phyloP scores from a whole-genome alignment of 2,113 vertebrate genomes.

The Tupaia tana region DNA sequence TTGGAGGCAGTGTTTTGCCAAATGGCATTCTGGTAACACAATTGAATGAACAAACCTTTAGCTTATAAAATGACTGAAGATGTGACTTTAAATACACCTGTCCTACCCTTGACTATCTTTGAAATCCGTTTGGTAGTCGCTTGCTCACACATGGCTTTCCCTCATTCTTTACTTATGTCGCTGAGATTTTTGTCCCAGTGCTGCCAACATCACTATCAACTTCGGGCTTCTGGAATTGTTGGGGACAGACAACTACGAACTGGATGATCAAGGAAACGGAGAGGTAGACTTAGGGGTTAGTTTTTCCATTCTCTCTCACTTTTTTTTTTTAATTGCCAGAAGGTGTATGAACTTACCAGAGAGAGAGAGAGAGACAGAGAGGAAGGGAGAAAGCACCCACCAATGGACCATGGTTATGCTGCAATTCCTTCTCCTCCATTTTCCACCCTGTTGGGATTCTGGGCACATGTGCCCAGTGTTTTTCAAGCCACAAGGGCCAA shows the following conservation, averaged over 20 bases:
- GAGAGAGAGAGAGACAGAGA: too few relatives aligned
- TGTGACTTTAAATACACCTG: not conserved
- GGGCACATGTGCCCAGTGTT: too few relatives aligned
- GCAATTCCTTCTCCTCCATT: too few relatives aligned
- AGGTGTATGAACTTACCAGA: too few relatives aligned
- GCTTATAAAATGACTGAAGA: conserved; percentile 4
- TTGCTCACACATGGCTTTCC: not conserved
- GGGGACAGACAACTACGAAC: not conserved
- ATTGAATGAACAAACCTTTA: not conserved
- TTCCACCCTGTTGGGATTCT: too few relatives aligned
- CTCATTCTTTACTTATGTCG: not conserved
- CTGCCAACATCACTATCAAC: not conserved
- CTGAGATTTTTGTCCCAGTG: not conserved
- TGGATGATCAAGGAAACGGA: not conserved
- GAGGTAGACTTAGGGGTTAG: not conserved
- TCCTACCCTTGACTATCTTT: not conserved
- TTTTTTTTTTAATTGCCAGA: too few relatives aligned
- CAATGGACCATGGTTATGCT: too few relatives aligned
- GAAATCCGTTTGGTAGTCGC: not conserved
- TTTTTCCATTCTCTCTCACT: not conserved
- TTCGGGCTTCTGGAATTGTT: not conserved
- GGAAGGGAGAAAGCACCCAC: too few relatives aligned
- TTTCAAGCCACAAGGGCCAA: too few relatives aligned
- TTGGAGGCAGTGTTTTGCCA: conserved; percentile 31
- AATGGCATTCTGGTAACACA: conserved; percentile 5